phyloP scores from a whole-genome alignment of 2,797 vertebrate species.

The Remorina albescens region DNA sequence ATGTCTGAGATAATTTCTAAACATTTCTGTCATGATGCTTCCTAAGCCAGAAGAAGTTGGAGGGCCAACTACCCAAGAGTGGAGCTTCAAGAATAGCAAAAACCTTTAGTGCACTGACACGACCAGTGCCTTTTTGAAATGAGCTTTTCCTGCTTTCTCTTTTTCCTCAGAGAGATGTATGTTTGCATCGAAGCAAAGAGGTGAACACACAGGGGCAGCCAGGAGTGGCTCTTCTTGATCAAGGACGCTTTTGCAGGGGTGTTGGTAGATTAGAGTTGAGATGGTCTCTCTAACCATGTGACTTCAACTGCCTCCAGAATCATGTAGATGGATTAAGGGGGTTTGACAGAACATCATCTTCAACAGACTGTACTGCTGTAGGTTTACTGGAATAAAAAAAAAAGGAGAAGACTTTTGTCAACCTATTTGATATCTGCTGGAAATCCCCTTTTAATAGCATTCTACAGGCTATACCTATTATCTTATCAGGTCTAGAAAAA shows the following conservation, averaged over 20 bases:
- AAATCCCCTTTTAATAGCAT: conserved; percentile 27
- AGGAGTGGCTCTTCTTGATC: conserved; percentile 63
- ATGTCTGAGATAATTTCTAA: conserved; percentile 60
- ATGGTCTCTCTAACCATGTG: conserved; percentile 46
- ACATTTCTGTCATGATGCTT: conserved; percentile 49
- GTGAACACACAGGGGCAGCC: conserved; percentile 52
- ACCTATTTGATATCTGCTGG: conserved; percentile 23
- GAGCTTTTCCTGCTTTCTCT: conserved; percentile 25
- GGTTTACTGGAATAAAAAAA: conserved; percentile 29
- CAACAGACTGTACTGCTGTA: conserved; percentile 6
- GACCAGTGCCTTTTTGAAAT: conserved; percentile 38
- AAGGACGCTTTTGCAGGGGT: conserved; percentile 62
- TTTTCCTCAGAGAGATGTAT: conserved; percentile 52
- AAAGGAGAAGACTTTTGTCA: too few species aligned
- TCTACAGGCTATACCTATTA: conserved; percentile 29
- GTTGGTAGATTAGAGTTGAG: conserved; percentile 64
- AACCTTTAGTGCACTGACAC: conserved; percentile 27
- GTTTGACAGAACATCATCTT: conserved; percentile 20
- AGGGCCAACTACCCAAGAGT: conserved; percentile 42
- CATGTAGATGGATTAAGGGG: conserved; percentile 41
- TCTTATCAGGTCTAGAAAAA: conserved; percentile 27
- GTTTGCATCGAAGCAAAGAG: conserved; percentile 59
- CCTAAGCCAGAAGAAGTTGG: conserved; percentile 30
- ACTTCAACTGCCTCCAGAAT: conserved; percentile 48
- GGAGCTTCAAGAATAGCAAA: conserved; percentile 2